Percentiles rank a stretch among this genome's conserved stretches.
These are phyloP conservation scores for Meleagris gallopavo DNA, from an alignment of 2,113 vertebrate genomes.

Conservation along the genomic window DNA sequence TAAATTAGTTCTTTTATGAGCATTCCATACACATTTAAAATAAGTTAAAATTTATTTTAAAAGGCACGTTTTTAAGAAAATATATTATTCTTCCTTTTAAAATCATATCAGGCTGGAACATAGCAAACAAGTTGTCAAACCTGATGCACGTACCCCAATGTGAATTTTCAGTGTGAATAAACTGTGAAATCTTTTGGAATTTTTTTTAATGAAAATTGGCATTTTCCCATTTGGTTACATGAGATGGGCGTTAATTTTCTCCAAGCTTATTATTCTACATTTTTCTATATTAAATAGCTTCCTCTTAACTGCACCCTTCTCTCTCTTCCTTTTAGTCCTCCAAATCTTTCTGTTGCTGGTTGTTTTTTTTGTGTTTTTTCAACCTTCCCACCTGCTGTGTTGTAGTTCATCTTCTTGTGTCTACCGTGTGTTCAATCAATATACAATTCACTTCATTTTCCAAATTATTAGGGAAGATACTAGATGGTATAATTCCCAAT, in stretches of 20 bases:
- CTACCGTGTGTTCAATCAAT: background rate
- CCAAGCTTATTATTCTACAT: constrained; percentile 45
- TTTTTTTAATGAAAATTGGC: constrained; percentile 50
- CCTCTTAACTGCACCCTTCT: constrained; percentile 19
- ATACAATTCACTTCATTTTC: constrained; percentile 38
- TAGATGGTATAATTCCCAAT: constrained; percentile 49
- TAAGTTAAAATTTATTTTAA: background rate
- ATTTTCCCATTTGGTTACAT: constrained; percentile 64
- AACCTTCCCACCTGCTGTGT: constrained; percentile 17
- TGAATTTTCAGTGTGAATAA: constrained; percentile 68
- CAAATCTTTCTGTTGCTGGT: background rate
- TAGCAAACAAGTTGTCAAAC: constrained; percentile 71
- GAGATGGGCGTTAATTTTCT: constrained; percentile 56
- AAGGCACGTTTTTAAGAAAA: constrained; percentile 20
- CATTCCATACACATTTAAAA: background rate
- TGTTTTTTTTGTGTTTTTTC: background rate
- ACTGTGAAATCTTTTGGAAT: constrained; percentile 56
- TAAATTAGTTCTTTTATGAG: background rate
- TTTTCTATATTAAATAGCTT: constrained; percentile 45
- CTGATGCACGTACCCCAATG: constrained; percentile 43
- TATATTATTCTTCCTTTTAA: constrained; percentile 33
- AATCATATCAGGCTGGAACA: constrained; percentile 51
- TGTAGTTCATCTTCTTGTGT: constrained; percentile 27
- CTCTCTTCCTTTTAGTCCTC: constrained; percentile 2
- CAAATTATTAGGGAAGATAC: constrained; percentile 51